Evolutionary conservation across 1,140 invertebrate species (phyloP).

Genomic region (Philotrypesis tridentata): DNA sequence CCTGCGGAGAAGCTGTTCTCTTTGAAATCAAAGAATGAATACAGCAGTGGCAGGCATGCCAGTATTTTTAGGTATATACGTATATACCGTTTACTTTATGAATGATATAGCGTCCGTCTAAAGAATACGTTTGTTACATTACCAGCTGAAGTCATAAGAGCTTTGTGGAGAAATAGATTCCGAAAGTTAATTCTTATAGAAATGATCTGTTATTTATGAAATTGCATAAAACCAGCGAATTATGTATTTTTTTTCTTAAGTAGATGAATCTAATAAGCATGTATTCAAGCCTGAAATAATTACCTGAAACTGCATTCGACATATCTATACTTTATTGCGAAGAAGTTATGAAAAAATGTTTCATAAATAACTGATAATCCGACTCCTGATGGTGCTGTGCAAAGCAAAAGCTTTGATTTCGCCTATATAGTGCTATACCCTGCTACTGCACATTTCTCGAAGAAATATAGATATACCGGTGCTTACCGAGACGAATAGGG

Average conservation of each 20-base stretch:
- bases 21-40: background rate
- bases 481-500: no score
- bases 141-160: background rate
- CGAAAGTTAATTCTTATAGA: no score
- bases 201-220: no score
- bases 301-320: no score
- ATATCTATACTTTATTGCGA: no score
- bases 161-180: no score
- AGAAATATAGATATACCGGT: background rate
- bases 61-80: background rate
- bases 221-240: no score
- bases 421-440: background rate
- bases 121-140: background rate
- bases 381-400: background rate
- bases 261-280: no score
- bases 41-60: background rate
- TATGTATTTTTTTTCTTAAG: no score
- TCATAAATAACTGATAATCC: background rate
- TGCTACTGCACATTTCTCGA: background rate
- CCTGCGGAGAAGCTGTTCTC: background rate
- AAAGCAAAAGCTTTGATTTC: background rate
- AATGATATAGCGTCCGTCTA: background rate
- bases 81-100: background rate
- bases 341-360: no score
- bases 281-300: no score